Percentiles rank a stretch among this genome's conserved stretches.
Evolutionary conservation across 2,113 vertebrate genomes (phyloP).

Genomic region (Phalacrocorax pelagicus): DNA sequence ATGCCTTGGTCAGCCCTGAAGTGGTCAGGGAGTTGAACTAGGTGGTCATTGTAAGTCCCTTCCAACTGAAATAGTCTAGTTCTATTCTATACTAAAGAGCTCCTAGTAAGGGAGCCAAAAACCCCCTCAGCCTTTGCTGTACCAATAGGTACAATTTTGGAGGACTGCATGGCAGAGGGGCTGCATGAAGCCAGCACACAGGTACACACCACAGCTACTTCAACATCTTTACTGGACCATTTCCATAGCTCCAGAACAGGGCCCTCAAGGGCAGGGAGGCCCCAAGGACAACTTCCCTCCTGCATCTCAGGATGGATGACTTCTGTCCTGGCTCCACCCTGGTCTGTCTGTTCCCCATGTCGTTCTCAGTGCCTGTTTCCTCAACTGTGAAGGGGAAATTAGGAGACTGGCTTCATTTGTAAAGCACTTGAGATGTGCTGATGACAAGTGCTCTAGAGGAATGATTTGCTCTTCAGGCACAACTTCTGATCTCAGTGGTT

Average conservation of each 20-base stretch:
- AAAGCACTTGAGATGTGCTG: background rate
- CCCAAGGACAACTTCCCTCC: background rate
- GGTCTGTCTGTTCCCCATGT: background rate
- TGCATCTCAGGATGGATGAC: background rate
- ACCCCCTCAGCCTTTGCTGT: background rate
- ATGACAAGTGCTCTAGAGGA: background rate
- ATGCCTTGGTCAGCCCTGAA: background rate
- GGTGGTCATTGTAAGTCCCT: background rate
- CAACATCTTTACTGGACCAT: background rate
- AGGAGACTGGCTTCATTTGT: background rate
- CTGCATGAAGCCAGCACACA: background rate
- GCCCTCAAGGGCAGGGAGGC: background rate
- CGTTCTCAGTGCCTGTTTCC: background rate
- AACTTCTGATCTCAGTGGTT: background rate
- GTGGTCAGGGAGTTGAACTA: background rate
- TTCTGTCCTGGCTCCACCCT: background rate
- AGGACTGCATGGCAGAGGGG: rapidly evolving
- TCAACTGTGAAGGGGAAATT: background rate
- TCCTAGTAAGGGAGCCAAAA: background rate
- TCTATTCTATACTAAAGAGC: background rate
- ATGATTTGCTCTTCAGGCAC: background rate
- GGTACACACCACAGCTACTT: background rate
- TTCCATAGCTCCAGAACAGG: background rate
- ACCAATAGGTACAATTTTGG: background rate
- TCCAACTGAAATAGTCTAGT: background rate